A percentile compares a stretch with the other conserved stretches of the same genome.
phyloP scores from a whole-genome alignment of 2,113 vertebrate species.

The Xenus cinereus region DNA sequence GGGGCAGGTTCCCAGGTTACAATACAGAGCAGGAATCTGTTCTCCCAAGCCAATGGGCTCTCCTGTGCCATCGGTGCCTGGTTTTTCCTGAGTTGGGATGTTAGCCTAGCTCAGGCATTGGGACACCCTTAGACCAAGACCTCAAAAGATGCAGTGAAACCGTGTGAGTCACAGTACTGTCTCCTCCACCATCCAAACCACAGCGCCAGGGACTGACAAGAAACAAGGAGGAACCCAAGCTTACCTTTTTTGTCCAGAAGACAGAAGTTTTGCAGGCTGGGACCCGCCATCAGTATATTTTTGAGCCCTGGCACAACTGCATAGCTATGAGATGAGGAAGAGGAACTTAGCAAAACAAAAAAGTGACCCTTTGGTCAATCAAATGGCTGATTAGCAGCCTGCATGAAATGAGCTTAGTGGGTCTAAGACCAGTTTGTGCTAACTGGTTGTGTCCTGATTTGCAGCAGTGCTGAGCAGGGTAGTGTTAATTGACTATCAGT shows the following conservation, averaged over 20 bases:
- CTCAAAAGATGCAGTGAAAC: neutral
- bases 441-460: neutral
- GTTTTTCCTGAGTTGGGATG: neutral
- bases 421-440: neutral
- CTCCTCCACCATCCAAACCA: neutral
- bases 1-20: neutral
- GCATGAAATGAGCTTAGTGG: neutral
- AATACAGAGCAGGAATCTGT: neutral
- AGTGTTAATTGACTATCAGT: neutral
- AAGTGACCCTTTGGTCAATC: neutral
- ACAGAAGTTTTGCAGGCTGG: neutral
- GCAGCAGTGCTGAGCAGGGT: neutral
- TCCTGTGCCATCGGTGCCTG: accelerated
- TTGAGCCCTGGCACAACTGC: neutral
- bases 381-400: neutral
- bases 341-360: neutral
- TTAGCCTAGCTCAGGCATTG: neutral
- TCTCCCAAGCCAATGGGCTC: neutral
- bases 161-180: neutral
- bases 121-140: neutral
- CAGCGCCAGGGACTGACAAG: neutral
- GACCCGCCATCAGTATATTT: neutral
- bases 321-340: neutral
- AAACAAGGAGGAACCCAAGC: neutral
- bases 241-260: neutral